These are phyloP conservation scores for Pogonognathellus flavescens DNA, from an alignment of 1,140 invertebrate genomes.

Conservation along the genomic window DNA sequence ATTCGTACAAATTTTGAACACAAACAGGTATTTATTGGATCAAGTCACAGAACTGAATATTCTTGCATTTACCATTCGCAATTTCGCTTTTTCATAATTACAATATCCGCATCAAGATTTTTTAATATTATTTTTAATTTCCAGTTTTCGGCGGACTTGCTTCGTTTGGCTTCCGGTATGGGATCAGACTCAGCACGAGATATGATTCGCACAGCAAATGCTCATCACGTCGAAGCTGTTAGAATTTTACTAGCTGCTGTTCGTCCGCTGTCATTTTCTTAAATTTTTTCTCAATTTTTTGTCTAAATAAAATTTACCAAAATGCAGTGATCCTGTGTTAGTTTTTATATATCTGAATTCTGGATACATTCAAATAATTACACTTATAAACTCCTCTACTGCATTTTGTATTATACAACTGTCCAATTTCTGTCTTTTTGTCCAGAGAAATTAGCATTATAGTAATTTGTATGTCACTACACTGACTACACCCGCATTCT, in stretches of 20 bases:
- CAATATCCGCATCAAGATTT: background rate
- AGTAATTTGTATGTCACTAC: too few relatives aligned
- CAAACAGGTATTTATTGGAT: constrained; percentile 10
- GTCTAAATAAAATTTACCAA: too few relatives aligned
- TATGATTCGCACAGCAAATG: constrained; percentile 68
- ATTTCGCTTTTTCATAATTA: background rate
- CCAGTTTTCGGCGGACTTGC: constrained; percentile 71
- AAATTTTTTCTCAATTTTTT: constrained; percentile 19
- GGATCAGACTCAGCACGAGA: constrained; percentile 67
- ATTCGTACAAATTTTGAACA: constrained; percentile 6
- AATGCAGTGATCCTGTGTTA: too few relatives aligned
- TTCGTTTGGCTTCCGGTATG: constrained; percentile 68
- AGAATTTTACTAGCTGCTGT: constrained; percentile 58
- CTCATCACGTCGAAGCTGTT: constrained; percentile 70
- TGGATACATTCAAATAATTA: too few relatives aligned
- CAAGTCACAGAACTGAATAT: constrained; percentile 10
- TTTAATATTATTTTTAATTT: too few relatives aligned
- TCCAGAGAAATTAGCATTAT: too few relatives aligned
- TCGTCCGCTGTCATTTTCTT: constrained; percentile 64
- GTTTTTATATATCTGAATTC: too few relatives aligned
- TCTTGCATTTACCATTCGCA: background rate
- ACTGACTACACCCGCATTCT: too few relatives aligned
- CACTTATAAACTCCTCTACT: too few relatives aligned
- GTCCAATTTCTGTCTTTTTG: too few relatives aligned
- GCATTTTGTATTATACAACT: too few relatives aligned